Evolutionary conservation across 1,140 invertebrate genomes (phyloP).

Genomic region (Halictus rubicundus): DNA sequence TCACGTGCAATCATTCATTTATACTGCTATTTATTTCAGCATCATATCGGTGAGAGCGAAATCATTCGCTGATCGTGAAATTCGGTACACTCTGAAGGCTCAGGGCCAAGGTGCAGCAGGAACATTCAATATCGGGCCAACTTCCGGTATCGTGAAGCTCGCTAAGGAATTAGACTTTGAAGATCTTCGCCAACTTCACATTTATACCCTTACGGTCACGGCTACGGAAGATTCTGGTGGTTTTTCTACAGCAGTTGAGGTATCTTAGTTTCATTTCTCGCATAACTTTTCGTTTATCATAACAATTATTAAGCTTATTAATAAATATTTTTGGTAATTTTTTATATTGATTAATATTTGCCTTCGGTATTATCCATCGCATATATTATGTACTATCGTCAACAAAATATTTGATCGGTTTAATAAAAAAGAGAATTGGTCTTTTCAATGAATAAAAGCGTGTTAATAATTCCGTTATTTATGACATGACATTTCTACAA

Average conservation of each 20-base stretch:
- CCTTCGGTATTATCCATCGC: too few relatives aligned
- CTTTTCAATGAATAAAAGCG: too few relatives aligned
- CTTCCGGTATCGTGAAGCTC: conserved; percentile 95
- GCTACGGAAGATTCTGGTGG: conserved; percentile 97
- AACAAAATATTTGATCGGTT: too few relatives aligned
- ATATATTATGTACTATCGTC: too few relatives aligned
- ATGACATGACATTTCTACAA: too few relatives aligned
- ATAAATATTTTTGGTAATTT: too few relatives aligned
- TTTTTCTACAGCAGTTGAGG: conserved; percentile 96
- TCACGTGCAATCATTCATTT: too few relatives aligned
- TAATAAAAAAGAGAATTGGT: too few relatives aligned
- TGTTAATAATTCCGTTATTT: too few relatives aligned
- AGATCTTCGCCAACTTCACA: conserved; percentile 94
- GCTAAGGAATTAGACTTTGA: conserved; percentile 98
- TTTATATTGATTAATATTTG: too few relatives aligned
- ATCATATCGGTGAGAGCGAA: conserved; percentile 98
- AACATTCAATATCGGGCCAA: conserved; percentile 96
- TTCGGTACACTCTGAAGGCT: conserved; percentile 95
- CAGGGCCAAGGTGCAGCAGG: conserved; percentile 96
- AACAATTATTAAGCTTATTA: too few relatives aligned
- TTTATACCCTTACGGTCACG: conserved; percentile 94
- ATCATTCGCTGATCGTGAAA: conserved; percentile 96
- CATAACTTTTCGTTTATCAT: neutral
- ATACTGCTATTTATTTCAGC: conserved; percentile 80
- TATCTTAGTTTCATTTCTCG: conserved; percentile 75